Base-by-base conservation (phyloP, 2,797 vertebrate genomes). In the Oreochromis mossambicus region DNA sequence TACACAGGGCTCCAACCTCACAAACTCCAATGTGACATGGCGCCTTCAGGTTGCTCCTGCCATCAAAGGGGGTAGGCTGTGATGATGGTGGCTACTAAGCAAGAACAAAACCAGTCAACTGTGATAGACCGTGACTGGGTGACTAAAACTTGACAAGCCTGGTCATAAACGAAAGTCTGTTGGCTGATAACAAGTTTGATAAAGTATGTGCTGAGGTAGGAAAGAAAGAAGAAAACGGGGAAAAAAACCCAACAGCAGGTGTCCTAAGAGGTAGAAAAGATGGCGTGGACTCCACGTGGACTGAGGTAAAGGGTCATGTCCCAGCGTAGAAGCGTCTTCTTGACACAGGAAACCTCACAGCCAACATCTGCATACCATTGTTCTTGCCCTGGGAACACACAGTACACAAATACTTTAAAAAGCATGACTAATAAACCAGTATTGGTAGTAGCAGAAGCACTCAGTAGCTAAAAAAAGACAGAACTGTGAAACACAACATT, bases 1-100 rank as follows among this genome's bases (percentile, higher is more conserved):
- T 24, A 29, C 19, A 24, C 77, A 68, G 96, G 96, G 79, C 80
- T 96, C 94, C 92, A 95, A 97, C 98, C 98, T 98, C 93, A 97
- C 96, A 95, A 88, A 87, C 61, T 5, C 14, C 41, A 21, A 5
- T 1, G 77, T 10, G 51, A 78, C 95, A 95, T 95, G 83, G 78
- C 77, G 68, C 87, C 78, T 84, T 36, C 7, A 5, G 77, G 83
- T n/a, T 75, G 58, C 82, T 80, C 86, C 82, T 73, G 75, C 78
- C 38, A 17, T 81, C 9, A 4, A 48, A 55, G 63, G 38, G 51
- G 66, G 54, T n/a, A 76, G 50, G 10, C 9, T 26, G 21, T 5
- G 34, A 32, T 34, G 66, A 58, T 17, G 43, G 77, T 48, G 29
- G 46, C 51, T n/a, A 68, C 29, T 5, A n/a, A 46, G 77, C 81